Base-by-base conservation (phyloP, 2,888 invertebrate species). In the Himalopsyche tibetana region DNA sequence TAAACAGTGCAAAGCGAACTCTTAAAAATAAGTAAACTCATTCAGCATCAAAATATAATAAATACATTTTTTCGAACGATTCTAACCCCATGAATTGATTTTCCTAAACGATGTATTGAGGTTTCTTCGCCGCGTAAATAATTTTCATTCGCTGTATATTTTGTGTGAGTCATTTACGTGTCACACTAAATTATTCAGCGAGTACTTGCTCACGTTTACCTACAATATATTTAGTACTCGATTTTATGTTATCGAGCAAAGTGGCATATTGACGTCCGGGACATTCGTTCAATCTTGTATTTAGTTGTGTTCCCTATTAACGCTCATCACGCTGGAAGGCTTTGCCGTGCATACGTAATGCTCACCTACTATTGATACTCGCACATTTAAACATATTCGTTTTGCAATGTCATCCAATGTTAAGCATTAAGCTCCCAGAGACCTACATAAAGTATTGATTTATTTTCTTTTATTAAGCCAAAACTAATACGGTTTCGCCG, bases 151-250 rank as follows among this genome's bases (percentile, higher is more conserved):
- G 74, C 74, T 38, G 74, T 5, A 38, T 74, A 74, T 74, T 55
- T 55, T n/a, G 9, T 19, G 6, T 38, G 55, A 55, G 82, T 82
- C 85, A 83, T 82, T 85, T 85, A 51, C 83, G 55, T 79, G 83
- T 82, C 85, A 17, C 55, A 28, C 40, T 87, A 85, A 87, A 87
- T 87, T 81, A 85, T 87, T 87, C 28, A 87, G 85, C 81, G 82
- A 55, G 38, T 55, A 84, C 40, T 17, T 55, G 19, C 45, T 56
- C 36, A 55, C 56, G 12, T 82, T 38, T 15, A 28, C 28, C 63
- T 11, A 38, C 12, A 74, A 36, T 74, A 38, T 74, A 15, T 74
- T 84, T 83, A 74, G 84, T 79, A 51, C 51, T 51, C 56, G 79
- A 74, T 45, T 84, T 80, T 80, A 80, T 80, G 38, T 80, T 79